Base-by-base conservation (phyloP, 2,113 vertebrate species). In the Heterotis niloticus region DNA sequence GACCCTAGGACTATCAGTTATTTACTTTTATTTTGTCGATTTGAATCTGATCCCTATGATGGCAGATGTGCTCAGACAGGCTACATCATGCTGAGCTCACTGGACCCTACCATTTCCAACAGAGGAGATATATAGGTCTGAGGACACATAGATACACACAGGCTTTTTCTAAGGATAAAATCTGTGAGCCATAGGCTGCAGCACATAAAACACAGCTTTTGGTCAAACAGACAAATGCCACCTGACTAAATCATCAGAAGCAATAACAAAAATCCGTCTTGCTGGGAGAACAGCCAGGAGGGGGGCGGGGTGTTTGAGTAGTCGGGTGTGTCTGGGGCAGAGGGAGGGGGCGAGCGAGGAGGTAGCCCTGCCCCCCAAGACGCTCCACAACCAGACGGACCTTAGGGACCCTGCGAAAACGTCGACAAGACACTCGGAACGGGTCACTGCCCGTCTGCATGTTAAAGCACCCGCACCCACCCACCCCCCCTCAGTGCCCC, bases 401-500 rank as follows among this genome's bases (percentile, higher is more conserved):
- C 29, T 54, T 56, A 17, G 59, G 78, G 70, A 34, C 60, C 16
- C 44, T 56, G 51, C 54, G 73, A 62, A 75, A 60, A 62, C 52
- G 24, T 76, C 73, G 69, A 65, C 11, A 23, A 62, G 71, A 16
- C 44, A 56, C 69, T 67, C 44, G 13, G 26, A 18, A 5, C 1
- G 18, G n/a, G 59, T 65, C 68, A 71, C 13, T 69, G 72, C 52
- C 24, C 12, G 23, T 4, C 24, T 9, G 1, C 44, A 13, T 28
- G 11, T 18, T 88, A 34, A 12, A 24, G 11, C 23, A 10, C 65
- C 10, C 18, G 34, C 34, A 44, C 3, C 34, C 34, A 44, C 34
- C 60, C 20, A 14, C 12, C 14, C 60, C 60, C 60, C 60, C 81
- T n/a, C 34, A 7, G 92, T 86, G 93, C 24, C 73, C 73, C 71